Conservation (phyloP, 2,797 vertebrate species). For the Pseudomugil gertrudae region DNA sequence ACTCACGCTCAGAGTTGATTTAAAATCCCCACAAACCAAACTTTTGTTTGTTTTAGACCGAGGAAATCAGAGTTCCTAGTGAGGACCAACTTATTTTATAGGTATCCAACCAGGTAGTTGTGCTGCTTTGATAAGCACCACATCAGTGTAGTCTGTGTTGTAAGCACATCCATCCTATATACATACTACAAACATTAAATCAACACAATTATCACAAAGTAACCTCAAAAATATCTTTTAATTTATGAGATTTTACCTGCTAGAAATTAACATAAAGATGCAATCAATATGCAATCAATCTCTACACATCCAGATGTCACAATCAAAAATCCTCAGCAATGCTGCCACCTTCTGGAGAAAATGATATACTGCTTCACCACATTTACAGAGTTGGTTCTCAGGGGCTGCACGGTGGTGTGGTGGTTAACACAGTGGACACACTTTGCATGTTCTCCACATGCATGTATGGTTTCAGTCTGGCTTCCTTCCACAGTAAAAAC, state of each 20-base stretch:
- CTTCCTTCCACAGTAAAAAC: not conserved
- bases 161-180: not conserved
- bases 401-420: not conserved
- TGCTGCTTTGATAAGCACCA: too few relatives aligned
- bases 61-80: not conserved
- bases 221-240: not conserved
- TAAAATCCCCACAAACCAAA: not conserved
- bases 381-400: not conserved
- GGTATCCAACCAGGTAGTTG: too few relatives aligned
- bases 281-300: not conserved
- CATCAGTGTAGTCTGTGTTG: not conserved
- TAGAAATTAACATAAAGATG: not conserved
- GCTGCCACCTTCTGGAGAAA: slow-evolving; percentile 65
- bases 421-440: not conserved
- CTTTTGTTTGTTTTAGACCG: too few relatives aligned
- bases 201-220: not conserved
- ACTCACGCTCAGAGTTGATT: not conserved
- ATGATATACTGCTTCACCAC: not conserved
- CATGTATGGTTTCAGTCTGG: not conserved
- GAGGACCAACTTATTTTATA: too few relatives aligned
- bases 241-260: not conserved
- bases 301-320: not conserved
- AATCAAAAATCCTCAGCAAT: slow-evolving; percentile 20
- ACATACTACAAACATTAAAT: not conserved
- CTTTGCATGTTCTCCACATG: not conserved